These are phyloP conservation scores for Rostratula benghalensis DNA, from an alignment of 2,113 vertebrate species.

Conservation along the genomic window DNA sequence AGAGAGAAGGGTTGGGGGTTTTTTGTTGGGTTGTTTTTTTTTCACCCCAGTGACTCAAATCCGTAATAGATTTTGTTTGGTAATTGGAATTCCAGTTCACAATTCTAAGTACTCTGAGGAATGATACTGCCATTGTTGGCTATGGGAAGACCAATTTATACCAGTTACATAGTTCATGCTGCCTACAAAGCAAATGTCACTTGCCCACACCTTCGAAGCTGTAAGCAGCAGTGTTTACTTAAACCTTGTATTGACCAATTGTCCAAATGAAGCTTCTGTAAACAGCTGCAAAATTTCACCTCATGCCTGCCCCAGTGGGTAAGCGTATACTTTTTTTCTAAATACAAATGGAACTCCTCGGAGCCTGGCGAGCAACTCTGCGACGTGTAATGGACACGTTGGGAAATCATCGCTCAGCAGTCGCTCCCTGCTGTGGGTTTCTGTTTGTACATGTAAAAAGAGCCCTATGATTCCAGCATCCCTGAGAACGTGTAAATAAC, in stretches of 20 bases:
- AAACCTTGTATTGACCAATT: constrained; percentile 21
- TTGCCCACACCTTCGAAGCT: background rate
- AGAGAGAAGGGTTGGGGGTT: background rate
- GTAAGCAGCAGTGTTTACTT: background rate
- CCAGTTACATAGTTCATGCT: background rate
- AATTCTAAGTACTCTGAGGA: background rate
- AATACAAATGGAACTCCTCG: background rate
- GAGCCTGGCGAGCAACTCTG: background rate
- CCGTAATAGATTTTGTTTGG: constrained; percentile 6
- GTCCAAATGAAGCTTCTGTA: constrained; percentile 1
- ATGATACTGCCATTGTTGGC: background rate
- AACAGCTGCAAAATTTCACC: constrained; percentile 9
- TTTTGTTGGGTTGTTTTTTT: background rate
- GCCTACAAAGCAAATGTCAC: background rate
- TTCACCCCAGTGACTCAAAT: background rate
- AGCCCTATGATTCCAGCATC: background rate
- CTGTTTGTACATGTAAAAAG: background rate
- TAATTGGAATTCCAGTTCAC: constrained; percentile 31
- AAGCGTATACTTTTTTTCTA: background rate
- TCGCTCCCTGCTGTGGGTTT: background rate
- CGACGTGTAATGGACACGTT: background rate
- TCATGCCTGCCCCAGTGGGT: background rate
- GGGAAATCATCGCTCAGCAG: background rate
- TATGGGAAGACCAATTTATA: background rate
- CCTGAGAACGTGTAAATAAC: background rate